Percentiles rank a stretch among this genome's conserved stretches.
Evolutionary conservation across 2,113 vertebrate species (phyloP).

Genomic region (Dromas ardeola): DNA sequence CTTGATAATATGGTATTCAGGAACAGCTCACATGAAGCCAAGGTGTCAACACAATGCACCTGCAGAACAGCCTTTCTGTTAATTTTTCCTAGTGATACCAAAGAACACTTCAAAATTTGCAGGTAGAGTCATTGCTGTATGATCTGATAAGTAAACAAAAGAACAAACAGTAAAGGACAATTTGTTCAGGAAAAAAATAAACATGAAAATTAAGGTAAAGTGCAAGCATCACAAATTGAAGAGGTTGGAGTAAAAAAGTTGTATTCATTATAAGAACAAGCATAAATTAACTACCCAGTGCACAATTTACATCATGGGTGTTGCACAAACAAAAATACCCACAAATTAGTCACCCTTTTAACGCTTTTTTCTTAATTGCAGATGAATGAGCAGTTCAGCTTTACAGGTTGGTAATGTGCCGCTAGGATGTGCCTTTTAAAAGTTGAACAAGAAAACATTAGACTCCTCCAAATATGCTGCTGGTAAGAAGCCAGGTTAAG

Average conservation of each 20-base stretch:
- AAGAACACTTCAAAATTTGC: background rate
- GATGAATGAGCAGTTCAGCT: background rate
- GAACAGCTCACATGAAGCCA: background rate
- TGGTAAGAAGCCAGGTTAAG: background rate
- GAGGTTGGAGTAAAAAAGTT: background rate
- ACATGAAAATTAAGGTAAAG: background rate
- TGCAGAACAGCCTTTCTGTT: background rate
- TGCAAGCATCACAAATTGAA: background rate
- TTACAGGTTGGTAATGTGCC: background rate
- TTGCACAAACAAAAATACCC: background rate
- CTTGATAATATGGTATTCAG: background rate
- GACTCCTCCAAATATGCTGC: background rate
- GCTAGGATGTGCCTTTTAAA: background rate
- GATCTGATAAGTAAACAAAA: background rate
- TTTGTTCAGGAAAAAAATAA: background rate
- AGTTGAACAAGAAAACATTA: background rate
- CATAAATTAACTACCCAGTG: background rate
- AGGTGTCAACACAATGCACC: background rate
- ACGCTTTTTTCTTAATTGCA: background rate
- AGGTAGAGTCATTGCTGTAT: background rate
- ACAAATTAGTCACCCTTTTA: background rate
- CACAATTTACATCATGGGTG: background rate
- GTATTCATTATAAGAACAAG: background rate
- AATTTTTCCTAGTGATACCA: background rate
- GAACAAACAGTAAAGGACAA: background rate